These are phyloP conservation scores for Drosophila monieri DNA, from an alignment of 2,888 invertebrate species.

Conservation along the genomic window DNA sequence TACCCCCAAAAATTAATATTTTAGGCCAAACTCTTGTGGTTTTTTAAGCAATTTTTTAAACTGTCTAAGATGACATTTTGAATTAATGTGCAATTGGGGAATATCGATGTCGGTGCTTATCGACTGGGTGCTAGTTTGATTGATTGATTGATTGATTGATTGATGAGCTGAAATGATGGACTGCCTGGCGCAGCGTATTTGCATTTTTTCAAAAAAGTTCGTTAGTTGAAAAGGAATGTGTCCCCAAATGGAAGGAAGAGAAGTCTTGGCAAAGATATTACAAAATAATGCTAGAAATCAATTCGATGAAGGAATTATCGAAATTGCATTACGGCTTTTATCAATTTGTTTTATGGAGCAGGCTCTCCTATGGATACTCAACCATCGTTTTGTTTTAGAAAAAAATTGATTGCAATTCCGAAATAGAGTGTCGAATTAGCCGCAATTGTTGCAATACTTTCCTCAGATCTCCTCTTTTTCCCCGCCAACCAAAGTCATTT, in stretches of 20 bases:
- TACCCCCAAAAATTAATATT: too few species aligned
- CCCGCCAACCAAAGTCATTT: constrained; percentile 40
- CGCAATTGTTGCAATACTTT: constrained; percentile 38
- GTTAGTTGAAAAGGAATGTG: constrained; percentile 30
- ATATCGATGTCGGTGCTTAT: constrained; percentile 37
- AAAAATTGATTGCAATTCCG: constrained; percentile 20
- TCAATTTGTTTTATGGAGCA: constrained; percentile 19
- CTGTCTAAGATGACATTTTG: constrained; percentile 18
- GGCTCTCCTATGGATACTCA: too few species aligned
- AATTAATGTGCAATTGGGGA: constrained; percentile 58
- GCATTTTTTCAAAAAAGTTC: constrained; percentile 39
- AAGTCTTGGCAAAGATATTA: background rate
- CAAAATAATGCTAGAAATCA: background rate
- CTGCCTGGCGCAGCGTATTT: constrained; percentile 31
- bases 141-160: constrained; percentile 37
- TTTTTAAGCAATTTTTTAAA: constrained; percentile 6
- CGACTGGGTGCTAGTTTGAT: constrained; percentile 48
- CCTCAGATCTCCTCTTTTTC: constrained; percentile 31
- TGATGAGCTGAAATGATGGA: constrained; percentile 43
- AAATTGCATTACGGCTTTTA: background rate
- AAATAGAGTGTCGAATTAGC: constrained; percentile 37
- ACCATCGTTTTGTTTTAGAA: constrained; percentile 4
- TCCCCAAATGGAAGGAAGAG: constrained; percentile 24
- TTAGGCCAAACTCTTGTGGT: background rate
- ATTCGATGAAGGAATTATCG: background rate